phyloP scores from a whole-genome alignment of 2,797 vertebrate species.

The Atherinosoma microstoma region DNA sequence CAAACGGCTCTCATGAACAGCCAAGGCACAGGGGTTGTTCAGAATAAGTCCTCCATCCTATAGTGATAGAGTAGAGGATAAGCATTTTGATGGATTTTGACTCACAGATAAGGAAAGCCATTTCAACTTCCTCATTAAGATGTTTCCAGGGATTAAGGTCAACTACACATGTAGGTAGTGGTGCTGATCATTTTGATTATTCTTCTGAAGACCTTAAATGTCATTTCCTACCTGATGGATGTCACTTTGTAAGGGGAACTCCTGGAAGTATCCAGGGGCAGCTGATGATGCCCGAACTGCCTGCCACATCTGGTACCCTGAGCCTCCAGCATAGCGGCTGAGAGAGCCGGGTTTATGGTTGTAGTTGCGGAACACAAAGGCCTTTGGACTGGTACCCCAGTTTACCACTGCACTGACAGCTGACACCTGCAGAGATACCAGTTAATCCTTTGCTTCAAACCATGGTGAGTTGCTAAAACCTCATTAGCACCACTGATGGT shows the following conservation, averaged over 20 bases:
- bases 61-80: conserved; percentile 20
- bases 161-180: neutral
- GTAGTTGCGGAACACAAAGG: conserved; percentile 85
- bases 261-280: conserved; percentile 85
- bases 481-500: neutral
- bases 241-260: conserved; percentile 80
- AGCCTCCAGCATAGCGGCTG: conserved; percentile 80
- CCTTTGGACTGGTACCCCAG: conserved; percentile 82
- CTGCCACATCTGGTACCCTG: conserved; percentile 81
- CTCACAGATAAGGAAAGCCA: neutral
- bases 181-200: neutral
- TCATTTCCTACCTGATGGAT: conserved; percentile 81
- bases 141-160: no score
- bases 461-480: neutral
- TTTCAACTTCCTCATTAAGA: no score
- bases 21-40: conserved; percentile 84
- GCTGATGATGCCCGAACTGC: conserved; percentile 84
- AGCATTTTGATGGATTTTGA: neutral
- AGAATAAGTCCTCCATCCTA: conserved; percentile 83
- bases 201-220: neutral
- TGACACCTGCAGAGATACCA: conserved; percentile 73
- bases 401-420: conserved; percentile 85
- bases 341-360: conserved; percentile 80
- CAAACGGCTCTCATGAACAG: conserved; percentile 82
- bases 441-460: neutral